Evolutionary conservation across 2,797 vertebrate genomes (phyloP).

Genomic region (Hippopotamyrus pictus): DNA sequence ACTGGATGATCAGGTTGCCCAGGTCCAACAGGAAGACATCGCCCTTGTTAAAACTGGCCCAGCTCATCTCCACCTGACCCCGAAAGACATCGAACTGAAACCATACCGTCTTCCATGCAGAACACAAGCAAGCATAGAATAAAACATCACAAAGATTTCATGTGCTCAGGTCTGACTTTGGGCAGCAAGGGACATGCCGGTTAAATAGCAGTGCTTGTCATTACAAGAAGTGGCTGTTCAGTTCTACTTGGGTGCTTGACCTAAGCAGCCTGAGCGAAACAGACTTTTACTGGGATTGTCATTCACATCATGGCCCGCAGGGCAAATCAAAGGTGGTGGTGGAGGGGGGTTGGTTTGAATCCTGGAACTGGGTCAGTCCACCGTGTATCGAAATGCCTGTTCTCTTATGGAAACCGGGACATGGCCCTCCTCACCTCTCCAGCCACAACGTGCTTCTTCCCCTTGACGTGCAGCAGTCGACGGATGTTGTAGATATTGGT

Average conservation of each 20-base stretch:
- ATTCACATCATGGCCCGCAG: background rate
- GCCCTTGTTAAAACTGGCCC: conserved; percentile 77
- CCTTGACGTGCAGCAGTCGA: conserved; percentile 76
- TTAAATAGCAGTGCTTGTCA: background rate
- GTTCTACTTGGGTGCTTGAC: background rate
- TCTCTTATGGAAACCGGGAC: background rate
- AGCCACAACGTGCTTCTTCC: conserved; percentile 72
- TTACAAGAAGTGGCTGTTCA: background rate
- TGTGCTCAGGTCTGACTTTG: background rate
- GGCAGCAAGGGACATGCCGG: background rate
- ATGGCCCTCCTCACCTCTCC: conserved; percentile 60
- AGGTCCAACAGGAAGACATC: conserved; percentile 79
- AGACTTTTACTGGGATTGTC: background rate
- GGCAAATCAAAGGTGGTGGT: background rate
- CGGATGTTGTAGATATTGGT: conserved; percentile 68
- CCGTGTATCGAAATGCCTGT: background rate
- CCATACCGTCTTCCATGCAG: too few species aligned
- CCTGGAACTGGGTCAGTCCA: background rate
- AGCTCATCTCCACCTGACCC: conserved; percentile 74
- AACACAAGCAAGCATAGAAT: too few species aligned
- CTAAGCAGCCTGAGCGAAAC: background rate
- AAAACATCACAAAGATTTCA: background rate
- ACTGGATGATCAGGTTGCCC: conserved; percentile 76
- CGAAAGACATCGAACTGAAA: background rate
- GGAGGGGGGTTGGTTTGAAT: background rate